Evolutionary conservation across 1,140 invertebrate species (phyloP).

Genomic region (Ectropis grisescens): DNA sequence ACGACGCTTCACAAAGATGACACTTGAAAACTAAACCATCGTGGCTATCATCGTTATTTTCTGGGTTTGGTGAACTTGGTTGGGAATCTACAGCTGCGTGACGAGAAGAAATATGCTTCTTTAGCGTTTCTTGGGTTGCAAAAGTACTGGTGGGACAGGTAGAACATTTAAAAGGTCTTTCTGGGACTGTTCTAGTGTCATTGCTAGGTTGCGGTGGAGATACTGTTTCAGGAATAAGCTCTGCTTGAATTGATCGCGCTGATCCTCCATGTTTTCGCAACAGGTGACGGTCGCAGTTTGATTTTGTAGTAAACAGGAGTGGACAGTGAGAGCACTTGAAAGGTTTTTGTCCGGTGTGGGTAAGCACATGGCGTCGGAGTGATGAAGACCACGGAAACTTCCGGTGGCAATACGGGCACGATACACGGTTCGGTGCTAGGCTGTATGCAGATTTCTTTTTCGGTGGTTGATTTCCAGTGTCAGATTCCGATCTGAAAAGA

Average conservation of each 20-base stretch:
- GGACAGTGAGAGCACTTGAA: slow-evolving; percentile 94
- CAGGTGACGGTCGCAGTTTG: slow-evolving; percentile 95
- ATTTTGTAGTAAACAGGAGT: slow-evolving; percentile 95
- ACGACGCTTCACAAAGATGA: slow-evolving; percentile 91
- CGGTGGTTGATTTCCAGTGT: slow-evolving; percentile 65
- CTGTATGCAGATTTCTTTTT: slow-evolving; percentile 97
- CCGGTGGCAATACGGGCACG: slow-evolving; percentile 91
- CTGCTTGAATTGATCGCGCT: slow-evolving; percentile 48
- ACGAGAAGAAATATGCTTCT: slow-evolving; percentile 82
- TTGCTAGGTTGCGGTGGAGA: slow-evolving; percentile 36
- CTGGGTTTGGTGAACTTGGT: slow-evolving; percentile 45
- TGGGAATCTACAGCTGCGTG: slow-evolving; percentile 70
- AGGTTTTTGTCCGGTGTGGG: slow-evolving; percentile 96
- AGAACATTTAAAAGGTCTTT: slow-evolving; percentile 87
- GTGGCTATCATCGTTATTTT: slow-evolving; percentile 53
- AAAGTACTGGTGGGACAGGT: slow-evolving; percentile 89
- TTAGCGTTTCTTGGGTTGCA: slow-evolving; percentile 83
- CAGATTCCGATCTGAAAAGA: slow-evolving; percentile 70
- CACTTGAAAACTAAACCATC: slow-evolving; percentile 90
- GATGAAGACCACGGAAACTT: slow-evolving; percentile 98
- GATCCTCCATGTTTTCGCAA: slow-evolving; percentile 86
- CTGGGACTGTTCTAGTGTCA: slow-evolving; percentile 77
- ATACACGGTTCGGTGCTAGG: slow-evolving; percentile 91
- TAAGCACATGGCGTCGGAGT: slow-evolving; percentile 90
- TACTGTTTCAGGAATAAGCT: slow-evolving; percentile 41